Evolutionary conservation across 2,888 invertebrate genomes (phyloP), one percentile per base, ranked within the genome.

Genomic region (Drosophila imparisetae): DNA sequence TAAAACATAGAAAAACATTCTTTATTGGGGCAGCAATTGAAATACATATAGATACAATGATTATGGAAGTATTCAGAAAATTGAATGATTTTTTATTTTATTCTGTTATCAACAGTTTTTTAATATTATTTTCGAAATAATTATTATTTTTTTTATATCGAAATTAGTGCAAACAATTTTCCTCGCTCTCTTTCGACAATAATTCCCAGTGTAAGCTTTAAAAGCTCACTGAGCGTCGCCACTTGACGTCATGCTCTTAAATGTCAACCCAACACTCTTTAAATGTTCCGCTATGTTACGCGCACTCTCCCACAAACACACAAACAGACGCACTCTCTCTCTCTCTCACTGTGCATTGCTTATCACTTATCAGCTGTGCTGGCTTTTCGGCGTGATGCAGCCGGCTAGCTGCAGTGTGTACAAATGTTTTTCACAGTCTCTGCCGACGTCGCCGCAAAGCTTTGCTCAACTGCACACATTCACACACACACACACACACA

Each of bases 341-440:
- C 55, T 8, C 15, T n/a, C 50, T 38, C 42, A 66, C 67, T 32
- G 30, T 42, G 42, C 45, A 61, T 50, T 60, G 82, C 89, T 85
- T 85, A 85, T 85, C 85, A 85, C 63, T 85, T 85, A 85, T 85
- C 85, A 85, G 89, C 85, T 89, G 87, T 86, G 78, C 61, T 69
- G 82, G 64, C 76, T 72, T 78, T 72, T 75, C 78, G 78, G 86
- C 81, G 66, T 66, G 69, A 75, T 84, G 83, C 82, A 87, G 83
- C 83, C 75, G 87, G 78, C 83, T 71, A 50, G 57, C 61, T 79
- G 78, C 78, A 78, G 54, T 76, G 63, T 65, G 55, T 72, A 64
- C 62, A 48, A 57, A 57, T 62, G 66, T 67, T 52, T 66, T 42
- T 61, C 79, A 67, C 66, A 64, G 53, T 29, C 75, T 38, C 78